These are phyloP conservation scores for Drosophila setosimentum DNA, from an alignment of 2,888 invertebrate genomes.

Conservation along the genomic window DNA sequence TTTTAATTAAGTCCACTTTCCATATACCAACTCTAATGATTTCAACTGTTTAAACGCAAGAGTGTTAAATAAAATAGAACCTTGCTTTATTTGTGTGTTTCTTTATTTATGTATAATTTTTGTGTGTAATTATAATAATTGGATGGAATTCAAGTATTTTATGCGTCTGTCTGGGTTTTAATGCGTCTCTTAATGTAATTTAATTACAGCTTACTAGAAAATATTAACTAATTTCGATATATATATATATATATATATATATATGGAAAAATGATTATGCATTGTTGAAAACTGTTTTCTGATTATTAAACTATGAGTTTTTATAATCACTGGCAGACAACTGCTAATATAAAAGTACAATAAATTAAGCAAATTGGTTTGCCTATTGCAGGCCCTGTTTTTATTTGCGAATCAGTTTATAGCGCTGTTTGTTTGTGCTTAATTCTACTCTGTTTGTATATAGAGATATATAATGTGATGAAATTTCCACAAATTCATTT, in stretches of 20 bases:
- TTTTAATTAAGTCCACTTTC: constrained; percentile 48
- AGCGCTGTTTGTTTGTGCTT: constrained; percentile 63
- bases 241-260: too few species aligned
- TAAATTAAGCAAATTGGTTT: constrained; percentile 39
- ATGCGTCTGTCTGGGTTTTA: background rate
- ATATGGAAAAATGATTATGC: background rate
- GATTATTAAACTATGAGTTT: background rate
- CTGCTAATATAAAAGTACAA: background rate
- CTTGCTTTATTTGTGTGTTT: background rate
- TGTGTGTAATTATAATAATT: background rate
- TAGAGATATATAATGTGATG: background rate
- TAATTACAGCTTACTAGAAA: background rate
- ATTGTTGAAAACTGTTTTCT: background rate
- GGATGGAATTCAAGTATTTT: background rate
- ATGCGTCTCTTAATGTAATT: background rate
- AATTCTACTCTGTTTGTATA: background rate
- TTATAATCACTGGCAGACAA: background rate
- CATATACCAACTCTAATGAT: constrained; percentile 18
- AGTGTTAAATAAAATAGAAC: background rate
- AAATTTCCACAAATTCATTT: background rate
- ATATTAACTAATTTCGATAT: background rate
- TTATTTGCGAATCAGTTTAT: constrained; percentile 60
- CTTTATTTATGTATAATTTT: background rate
- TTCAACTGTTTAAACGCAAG: constrained; percentile 1
- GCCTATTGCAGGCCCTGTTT: constrained; percentile 16